These are phyloP conservation scores for Drosophila takahashii DNA, from an alignment of 1,140 invertebrate genomes.

Conservation along the genomic window DNA sequence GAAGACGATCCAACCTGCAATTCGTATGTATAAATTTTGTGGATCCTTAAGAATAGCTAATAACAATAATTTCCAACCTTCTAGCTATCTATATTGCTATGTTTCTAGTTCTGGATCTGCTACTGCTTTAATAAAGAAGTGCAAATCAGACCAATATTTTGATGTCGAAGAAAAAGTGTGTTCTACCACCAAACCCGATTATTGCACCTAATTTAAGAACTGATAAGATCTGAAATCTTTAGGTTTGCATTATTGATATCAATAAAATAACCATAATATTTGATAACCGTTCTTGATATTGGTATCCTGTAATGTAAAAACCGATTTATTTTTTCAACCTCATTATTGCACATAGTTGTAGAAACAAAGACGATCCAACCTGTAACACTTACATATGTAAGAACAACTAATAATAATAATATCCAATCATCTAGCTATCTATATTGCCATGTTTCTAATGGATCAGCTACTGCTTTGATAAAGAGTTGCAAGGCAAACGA, in stretches of 20 bases:
- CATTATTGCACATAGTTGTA: conserved; percentile 2
- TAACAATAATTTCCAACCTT: not conserved
- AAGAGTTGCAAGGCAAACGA: not conserved
- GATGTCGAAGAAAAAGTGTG: not conserved
- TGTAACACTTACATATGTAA: conserved; percentile 34
- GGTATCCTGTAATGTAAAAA: too few species aligned
- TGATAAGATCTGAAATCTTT: not conserved
- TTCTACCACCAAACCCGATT: conserved; percentile 5
- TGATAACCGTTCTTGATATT: too few species aligned
- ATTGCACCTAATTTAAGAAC: conserved; percentile 17
- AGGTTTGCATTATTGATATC: not conserved
- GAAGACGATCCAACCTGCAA: conserved; percentile 45
- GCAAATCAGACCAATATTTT: conserved; percentile 21
- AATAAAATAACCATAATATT: conserved; percentile 10
- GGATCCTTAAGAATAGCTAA: not conserved
- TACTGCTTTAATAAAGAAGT: not conserved
- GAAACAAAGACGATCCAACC: conserved; percentile 43
- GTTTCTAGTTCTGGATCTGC: not conserved
- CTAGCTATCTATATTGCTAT: conserved; percentile 40
- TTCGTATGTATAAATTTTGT: conserved; percentile 5
- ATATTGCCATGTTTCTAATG: conserved; percentile 15
- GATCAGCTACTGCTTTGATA: not conserved
- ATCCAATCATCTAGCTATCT: conserved; percentile 32
- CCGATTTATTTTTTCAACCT: too few species aligned
- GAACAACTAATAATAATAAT: not conserved